phyloP scores from a whole-genome alignment of 2,797 vertebrate genomes.

The Chromis chromis region DNA sequence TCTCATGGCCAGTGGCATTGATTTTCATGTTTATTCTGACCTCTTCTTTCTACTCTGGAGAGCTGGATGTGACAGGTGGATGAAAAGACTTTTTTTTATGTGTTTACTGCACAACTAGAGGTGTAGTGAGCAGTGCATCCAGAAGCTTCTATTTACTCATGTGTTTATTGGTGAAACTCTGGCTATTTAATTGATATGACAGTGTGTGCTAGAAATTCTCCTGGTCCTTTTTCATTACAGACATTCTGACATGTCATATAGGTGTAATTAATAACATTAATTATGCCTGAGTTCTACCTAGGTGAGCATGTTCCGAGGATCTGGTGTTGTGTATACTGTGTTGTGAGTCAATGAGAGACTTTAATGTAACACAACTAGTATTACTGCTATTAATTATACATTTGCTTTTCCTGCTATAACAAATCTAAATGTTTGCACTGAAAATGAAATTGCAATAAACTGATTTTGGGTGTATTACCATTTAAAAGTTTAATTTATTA shows the following conservation, averaged over 20 bases:
- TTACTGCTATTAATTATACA: conserved; percentile 21
- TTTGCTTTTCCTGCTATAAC: conserved; percentile 2
- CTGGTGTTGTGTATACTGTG: conserved; percentile 17
- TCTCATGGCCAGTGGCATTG: conserved; percentile 86
- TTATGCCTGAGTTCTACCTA: conserved; percentile 28
- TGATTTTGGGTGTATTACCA: neutral
- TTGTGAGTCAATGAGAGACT: neutral
- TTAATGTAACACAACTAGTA: conserved; percentile 9
- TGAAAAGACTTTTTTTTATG: conserved; percentile 40
- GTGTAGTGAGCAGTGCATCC: conserved; percentile 11
- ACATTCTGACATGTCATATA: conserved; percentile 5
- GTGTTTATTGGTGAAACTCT: conserved; percentile 9
- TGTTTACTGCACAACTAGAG: conserved; percentile 19
- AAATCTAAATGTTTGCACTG: conserved; percentile 6
- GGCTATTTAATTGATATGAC: neutral
- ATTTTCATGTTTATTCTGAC: conserved; percentile 88
- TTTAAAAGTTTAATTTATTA: neutral
- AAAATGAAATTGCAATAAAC: neutral
- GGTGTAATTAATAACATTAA: conserved; percentile 32
- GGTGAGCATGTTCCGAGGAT: neutral
- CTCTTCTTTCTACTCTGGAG: conserved; percentile 81
- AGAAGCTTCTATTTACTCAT: conserved; percentile 12
- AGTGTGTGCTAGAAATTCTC: conserved; percentile 5
- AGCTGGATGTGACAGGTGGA: conserved; percentile 84
- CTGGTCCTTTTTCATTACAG: neutral